Evolutionary conservation across 2,797 vertebrate genomes (phyloP), one percentile per base, ranked within the genome.

Genomic region (Amphiprion clarkii): DNA sequence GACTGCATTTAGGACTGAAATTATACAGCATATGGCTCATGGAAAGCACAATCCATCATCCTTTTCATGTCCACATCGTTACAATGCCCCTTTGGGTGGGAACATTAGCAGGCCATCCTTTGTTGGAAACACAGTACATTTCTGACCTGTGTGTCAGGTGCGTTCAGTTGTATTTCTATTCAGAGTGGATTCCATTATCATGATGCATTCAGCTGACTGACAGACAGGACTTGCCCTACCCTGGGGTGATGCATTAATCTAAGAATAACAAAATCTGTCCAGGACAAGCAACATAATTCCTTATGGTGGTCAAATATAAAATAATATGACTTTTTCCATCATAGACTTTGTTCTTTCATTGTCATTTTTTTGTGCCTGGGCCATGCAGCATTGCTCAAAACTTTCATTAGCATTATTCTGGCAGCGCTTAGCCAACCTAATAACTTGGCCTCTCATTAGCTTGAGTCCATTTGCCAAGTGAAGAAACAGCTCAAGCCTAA

Each of bases 361-460:
- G 14, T 16, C 0, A 7, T 1, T 46, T 16, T 21, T 51, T 10
- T 64, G 21, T 57, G 9, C 61, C 33, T 58, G 33, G 31, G 25
- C 21, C 70, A 65, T n/a, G 17, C 5, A 65, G 13, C 55, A 44
- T 74, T 71, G 36, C 68, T 77, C 51, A 71, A 71, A 75, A 84
- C 53, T 66, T 48, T 71, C 70, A 89, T 87, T 78, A 83, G 60
- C 55, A 86, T 82, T 49, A 74, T 52, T 82, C 53, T 81, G 70
- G 70, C 73, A 83, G 82, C 36, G 12, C 36, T 39, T 42, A 67
- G 74, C 56, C 40, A 69, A 53, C 5, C 8, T 83, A 80, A 82
- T 79, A 75, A 78, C 78, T 76, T 76, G 71, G 76, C 71, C 64
- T 73, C 81, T 88, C 77, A 80, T 91, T 89, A 86, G 72, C 80